Evolutionary conservation across 2,888 invertebrate species (phyloP), one percentile per base, ranked within the genome.

Genomic region (Biston betularia): DNA sequence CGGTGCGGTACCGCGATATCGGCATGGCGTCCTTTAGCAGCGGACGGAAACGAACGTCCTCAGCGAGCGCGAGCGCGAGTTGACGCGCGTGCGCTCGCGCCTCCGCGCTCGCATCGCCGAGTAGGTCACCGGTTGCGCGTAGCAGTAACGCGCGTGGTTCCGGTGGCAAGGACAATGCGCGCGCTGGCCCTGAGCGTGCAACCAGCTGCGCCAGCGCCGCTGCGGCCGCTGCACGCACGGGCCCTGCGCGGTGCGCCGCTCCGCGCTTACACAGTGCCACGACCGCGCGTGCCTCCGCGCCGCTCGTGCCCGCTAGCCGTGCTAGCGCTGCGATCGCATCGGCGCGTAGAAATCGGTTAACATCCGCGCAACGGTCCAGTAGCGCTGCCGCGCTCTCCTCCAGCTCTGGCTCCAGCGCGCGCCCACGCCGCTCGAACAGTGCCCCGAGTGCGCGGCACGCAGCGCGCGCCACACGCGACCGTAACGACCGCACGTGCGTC

Each of bases 381-480:
- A 99, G 90, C 10, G 97, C 96, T 33, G 95, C 95, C 0, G 96
- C 96, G 58, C 98, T 94, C 82, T 98, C 97, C 81, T 99, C 99
- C 61, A 98, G 92, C 88, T 99, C 98, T 92, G 97, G 90, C 49
- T 95, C 95, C 3, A 95, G 81, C 6, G 84, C 87, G 9, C 94
- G 94, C 2, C 94, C 94, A 67, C 96, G 95, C 5, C 95, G 89
- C 38, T 93, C 91, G 84, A 98, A 99, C 74, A 99, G 88, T 68
- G 98, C 97, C 0, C 96, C 96, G 49, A 98, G 94, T 8, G 97
- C 96, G 69, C 96, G 94, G 81, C 99, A 98, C 14, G 99, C 98
- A 5, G 97, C 95, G 55, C 99, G 95, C 0, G 99, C 97, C 0
- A 98, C 98, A 84, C 98, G 98, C 0, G 99, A 99, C 34, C 99